Evolutionary conservation across 37 sponge, comb jelly and placozoan species (phyloP), one percentile per base, ranked within the genome.

Genomic region (Ianthella basta): DNA sequence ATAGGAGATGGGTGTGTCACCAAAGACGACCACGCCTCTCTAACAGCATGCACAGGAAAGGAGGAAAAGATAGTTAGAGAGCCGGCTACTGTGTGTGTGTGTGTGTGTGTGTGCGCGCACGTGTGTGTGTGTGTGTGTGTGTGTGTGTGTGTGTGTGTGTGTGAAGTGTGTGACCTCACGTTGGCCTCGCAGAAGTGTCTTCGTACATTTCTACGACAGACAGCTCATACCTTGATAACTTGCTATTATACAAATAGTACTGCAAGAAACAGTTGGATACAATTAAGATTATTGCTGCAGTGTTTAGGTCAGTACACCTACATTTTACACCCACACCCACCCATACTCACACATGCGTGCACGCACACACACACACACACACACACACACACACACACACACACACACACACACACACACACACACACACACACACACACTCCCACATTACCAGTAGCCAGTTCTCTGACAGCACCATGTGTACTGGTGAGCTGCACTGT

Each of bases 391-490:
- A 55, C 61, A 34, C 63, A 59, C 34, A 59, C 86, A 78, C 23
- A 86, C 79, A 86, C 39, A 41, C 33, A 60, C 55, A 78, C 63
- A 74, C 60, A 85, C 60, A 33, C 40, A 81, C 50, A 59, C 86
- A 78, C 23, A 86, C 79, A 86, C 39, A 41, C 33, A 60, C 55
- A 78, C 63, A 74, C 60, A 85, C 60, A 33, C 40, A 81, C 50
- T n/a, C 63, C 12, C 79, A 30, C 4, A 87, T 88, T 54, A 92
- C 92, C 57, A 95, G 80, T 18, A 98, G 83, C 99, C 99, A 98
- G 87, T 98, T 93, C 79, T 98, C 99, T 16, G 91, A 88, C 34
- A 91, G 87, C 29, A 92, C 87, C 56, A 95, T 41, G 77, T 92
- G 85, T 1, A 94, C 99, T 15, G 99, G 96, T 0, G 86, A 84